phyloP scores from a whole-genome alignment of 2,797 vertebrate genomes.

The Rachycentron canadum region DNA sequence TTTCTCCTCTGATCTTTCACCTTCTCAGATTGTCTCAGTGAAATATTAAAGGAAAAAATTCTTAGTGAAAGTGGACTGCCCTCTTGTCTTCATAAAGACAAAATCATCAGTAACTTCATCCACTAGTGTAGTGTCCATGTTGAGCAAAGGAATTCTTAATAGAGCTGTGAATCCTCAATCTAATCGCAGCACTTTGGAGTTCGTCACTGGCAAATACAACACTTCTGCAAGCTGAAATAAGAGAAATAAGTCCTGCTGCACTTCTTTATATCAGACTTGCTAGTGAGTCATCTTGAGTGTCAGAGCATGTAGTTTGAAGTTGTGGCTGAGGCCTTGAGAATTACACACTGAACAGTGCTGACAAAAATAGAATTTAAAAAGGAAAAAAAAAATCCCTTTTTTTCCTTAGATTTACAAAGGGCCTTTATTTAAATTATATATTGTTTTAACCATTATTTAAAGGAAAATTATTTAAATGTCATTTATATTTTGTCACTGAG shows the following conservation, averaged over 20 bases:
- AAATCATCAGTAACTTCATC: not conserved
- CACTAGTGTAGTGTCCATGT: too few relatives aligned
- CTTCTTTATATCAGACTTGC: not conserved
- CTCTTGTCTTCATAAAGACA: not conserved
- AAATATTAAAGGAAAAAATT: not conserved
- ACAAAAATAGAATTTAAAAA: too few relatives aligned
- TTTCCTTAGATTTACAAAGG: too few relatives aligned
- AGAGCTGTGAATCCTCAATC: too few relatives aligned
- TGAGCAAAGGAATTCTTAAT: too few relatives aligned
- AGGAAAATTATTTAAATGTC: not conserved
- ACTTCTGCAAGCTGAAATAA: not conserved
- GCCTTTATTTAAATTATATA: too few relatives aligned
- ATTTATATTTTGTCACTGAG: not conserved
- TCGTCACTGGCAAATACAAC: constrained; percentile 4
- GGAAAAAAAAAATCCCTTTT: too few relatives aligned
- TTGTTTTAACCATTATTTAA: too few relatives aligned
- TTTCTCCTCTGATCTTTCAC: not conserved
- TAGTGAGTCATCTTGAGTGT: not conserved
- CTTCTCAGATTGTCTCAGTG: too few relatives aligned
- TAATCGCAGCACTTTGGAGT: not conserved
- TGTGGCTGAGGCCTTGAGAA: not conserved
- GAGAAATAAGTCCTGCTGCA: not conserved
- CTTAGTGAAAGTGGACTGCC: not conserved
- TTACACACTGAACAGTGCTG: too few relatives aligned
- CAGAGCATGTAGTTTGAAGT: not conserved